A percentile compares a stretch with the other conserved stretches of the same genome.
Conservation (phyloP, 2,888 invertebrate genomes). For the Rotaria macrura region DNA sequence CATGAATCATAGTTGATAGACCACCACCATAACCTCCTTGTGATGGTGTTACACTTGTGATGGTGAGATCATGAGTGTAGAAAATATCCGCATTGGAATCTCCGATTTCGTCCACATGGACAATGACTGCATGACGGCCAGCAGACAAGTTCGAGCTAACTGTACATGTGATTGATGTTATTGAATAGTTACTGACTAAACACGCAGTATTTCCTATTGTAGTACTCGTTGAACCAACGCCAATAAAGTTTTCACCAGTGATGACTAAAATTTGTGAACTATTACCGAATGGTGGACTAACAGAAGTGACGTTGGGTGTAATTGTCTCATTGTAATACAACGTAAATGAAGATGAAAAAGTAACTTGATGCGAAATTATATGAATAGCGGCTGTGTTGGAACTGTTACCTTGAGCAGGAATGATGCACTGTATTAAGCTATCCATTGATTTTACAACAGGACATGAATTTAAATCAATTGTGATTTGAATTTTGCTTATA, state of each 20-base stretch:
- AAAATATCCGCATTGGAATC: background rate
- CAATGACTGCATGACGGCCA: background rate
- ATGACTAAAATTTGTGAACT: too few relatives aligned
- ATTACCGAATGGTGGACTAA: too few relatives aligned
- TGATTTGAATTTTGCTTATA: background rate
- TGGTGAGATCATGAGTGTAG: too few relatives aligned
- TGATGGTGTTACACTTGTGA: background rate
- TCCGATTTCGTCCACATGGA: background rate
- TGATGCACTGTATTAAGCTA: background rate
- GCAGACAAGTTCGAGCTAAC: background rate
- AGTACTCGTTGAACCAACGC: background rate
- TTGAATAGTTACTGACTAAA: background rate
- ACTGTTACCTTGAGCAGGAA: slow-evolving; percentile 22
- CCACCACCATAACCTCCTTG: slow-evolving; percentile 18
- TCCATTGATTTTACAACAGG: background rate
- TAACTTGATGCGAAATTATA: background rate
- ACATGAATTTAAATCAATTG: slow-evolving; percentile 19
- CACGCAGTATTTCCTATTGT: background rate
- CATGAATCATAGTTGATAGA: background rate
- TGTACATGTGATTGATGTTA: slow-evolving; percentile 13
- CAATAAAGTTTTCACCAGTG: too few relatives aligned
- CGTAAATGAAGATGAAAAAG: background rate
- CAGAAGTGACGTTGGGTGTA: too few relatives aligned
- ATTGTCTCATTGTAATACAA: background rate
- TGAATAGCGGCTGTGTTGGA: background rate